Evolutionary conservation across 2,888 invertebrate genomes (phyloP).

Genomic region (Euplexia lucipara): DNA sequence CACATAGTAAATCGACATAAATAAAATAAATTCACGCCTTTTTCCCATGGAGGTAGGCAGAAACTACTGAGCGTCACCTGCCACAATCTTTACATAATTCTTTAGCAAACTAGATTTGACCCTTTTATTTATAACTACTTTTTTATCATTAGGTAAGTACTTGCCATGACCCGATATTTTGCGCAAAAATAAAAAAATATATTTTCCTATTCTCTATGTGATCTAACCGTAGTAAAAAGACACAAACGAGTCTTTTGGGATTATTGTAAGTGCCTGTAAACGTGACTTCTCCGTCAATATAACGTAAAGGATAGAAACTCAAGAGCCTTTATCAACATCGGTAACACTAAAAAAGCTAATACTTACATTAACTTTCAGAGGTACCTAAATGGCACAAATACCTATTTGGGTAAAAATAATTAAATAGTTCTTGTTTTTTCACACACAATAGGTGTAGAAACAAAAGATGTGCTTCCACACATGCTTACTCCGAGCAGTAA

Average conservation of each 20-base stretch:
- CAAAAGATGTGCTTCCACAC: slow-evolving; percentile 33
- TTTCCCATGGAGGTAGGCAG: too few relatives aligned
- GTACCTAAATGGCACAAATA: slow-evolving; percentile 15
- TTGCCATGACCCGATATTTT: neutral
- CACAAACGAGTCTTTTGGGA: slow-evolving; percentile 28
- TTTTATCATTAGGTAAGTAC: neutral
- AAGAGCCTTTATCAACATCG: slow-evolving; percentile 20
- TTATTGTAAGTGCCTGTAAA: slow-evolving; percentile 27
- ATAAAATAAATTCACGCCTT: too few relatives aligned
- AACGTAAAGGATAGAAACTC: neutral
- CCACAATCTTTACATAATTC: too few relatives aligned
- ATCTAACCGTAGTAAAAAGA: slow-evolving; percentile 15
- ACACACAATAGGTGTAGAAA: slow-evolving; percentile 39
- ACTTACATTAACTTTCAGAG: slow-evolving; percentile 15
- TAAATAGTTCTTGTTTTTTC: slow-evolving; percentile 31
- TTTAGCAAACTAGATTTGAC: too few relatives aligned
- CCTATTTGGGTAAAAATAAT: slow-evolving; percentile 16
- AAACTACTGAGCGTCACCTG: too few relatives aligned
- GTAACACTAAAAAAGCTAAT: slow-evolving; percentile 20
- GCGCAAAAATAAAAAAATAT: slow-evolving; percentile 4
- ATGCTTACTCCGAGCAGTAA: slow-evolving; percentile 17
- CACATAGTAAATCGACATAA: too few relatives aligned
- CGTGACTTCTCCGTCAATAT: slow-evolving; percentile 5
- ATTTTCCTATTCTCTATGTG: slow-evolving; percentile 9
- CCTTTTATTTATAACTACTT: neutral